Base-by-base conservation (phyloP, 2,113 vertebrate species). In the Saccopteryx bilineata region DNA sequence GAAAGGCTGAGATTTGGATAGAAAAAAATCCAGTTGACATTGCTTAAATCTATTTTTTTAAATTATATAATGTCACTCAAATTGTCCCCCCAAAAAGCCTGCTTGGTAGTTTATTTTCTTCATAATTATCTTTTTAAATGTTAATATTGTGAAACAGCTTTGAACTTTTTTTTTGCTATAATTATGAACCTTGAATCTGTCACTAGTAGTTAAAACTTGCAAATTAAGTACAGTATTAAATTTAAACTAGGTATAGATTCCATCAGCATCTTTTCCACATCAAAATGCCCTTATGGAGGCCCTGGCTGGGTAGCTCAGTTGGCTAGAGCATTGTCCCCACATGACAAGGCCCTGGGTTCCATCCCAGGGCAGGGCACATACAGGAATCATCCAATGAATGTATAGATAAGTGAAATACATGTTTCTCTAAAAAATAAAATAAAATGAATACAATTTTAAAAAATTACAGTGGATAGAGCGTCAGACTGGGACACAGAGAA, bases 81-180 rank as follows among this genome's bases (percentile, higher is more conserved):
- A 31, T 54, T 19, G 26, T 23, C 1, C 61, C 24, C n/a, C 24
- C 19, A 79, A 79, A 71, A 71, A 14, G 50, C 39, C 33, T 84
- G 11, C 65, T 89, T 68, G 46, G 13, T 87, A 82, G 56, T 96
- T 96, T 39, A 72, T 61, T 92, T 95, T 87, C 88, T 81, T 39
- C 13, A 52, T 60, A n/a, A 81, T 66, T 56, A 87, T 72, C n/a
- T 83, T 88, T 66, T 78, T 56, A 76, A 96, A 93, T 46, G 48
- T 83, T 80, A 94, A 96, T 26, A 92, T 1, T 93, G 31, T 72
- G 10, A 95, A 92, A 90, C 21, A 85, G 48, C 33, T 92, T 95
- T 87, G 7, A 83, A 90, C 21, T 87, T 76, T 90, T 39, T 39
- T 39, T 96, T 93, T 89, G 48, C 54, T 93, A 6, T n/a, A 84